Conservation (phyloP, 1,140 invertebrate genomes). For the Bombus superbus region DNA sequence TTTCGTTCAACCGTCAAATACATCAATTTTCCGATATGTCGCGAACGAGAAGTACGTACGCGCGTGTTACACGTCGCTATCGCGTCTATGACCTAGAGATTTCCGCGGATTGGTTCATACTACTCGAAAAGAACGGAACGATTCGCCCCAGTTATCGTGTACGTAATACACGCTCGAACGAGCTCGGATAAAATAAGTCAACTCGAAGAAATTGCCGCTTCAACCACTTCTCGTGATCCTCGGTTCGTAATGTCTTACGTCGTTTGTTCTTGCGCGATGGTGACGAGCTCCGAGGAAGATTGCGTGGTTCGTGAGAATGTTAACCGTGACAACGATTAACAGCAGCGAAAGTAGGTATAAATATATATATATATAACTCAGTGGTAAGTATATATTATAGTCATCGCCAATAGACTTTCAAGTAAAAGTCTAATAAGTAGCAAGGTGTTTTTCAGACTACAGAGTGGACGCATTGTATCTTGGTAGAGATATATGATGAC, state of each 20-base stretch:
- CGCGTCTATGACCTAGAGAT: conserved; percentile 9
- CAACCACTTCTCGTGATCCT: background rate
- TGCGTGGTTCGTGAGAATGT: background rate
- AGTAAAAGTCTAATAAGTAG: no score
- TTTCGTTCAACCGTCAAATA: background rate
- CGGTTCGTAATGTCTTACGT: background rate
- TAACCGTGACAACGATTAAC: background rate
- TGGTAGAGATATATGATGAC: no score
- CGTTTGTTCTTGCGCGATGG: background rate
- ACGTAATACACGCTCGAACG: conserved; percentile 18
- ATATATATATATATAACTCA: no score
- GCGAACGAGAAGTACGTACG: background rate
- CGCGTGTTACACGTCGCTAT: background rate
- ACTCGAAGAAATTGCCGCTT: background rate
- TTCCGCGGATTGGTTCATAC: background rate
- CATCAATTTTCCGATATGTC: background rate
- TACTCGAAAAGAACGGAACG: conserved; percentile 17
- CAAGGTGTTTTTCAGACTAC: no score
- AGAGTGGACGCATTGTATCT: no score
- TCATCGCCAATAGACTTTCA: no score
- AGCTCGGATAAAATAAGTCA: conserved; percentile 33
- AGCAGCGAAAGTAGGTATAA: no score
- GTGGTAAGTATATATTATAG: no score
- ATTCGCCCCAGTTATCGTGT: conserved; percentile 19
- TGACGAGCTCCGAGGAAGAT: background rate